A percentile compares a stretch with the other conserved stretches of the same genome.
Evolutionary conservation across 2,113 vertebrate species (phyloP).

Genomic region (Diadophis punctatus): DNA sequence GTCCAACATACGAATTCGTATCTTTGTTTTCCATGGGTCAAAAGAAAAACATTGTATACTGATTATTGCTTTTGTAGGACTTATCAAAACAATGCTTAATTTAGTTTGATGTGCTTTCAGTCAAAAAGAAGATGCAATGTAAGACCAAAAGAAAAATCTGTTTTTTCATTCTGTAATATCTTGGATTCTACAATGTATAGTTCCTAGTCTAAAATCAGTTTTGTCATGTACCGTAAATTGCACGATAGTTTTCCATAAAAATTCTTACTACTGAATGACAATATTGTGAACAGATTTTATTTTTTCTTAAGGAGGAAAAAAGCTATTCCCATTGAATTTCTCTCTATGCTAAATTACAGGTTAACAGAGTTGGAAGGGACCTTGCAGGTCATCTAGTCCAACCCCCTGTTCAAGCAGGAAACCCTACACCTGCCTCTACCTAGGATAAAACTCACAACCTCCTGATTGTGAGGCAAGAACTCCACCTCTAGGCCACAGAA

Average conservation of each 20-base stretch:
- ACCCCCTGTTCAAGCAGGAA: no score
- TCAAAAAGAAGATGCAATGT: neutral
- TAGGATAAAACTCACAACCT: no score
- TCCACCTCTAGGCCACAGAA: no score
- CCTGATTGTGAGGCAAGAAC: no score
- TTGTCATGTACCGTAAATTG: neutral
- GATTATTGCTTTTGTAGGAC: neutral
- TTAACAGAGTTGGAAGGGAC: no score
- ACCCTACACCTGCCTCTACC: no score
- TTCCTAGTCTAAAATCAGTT: neutral
- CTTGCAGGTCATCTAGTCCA: no score
- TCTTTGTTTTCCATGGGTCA: neutral
- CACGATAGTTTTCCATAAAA: neutral
- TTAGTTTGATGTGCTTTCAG: neutral
- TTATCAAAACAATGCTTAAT: neutral
- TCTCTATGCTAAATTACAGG: neutral
- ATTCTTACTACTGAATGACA: neutral
- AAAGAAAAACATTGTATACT: neutral
- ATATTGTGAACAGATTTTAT: neutral
- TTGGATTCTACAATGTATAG: neutral
- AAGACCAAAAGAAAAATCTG: neutral
- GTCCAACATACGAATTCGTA: no score
- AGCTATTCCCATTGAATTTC: neutral
- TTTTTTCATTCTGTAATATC: neutral
- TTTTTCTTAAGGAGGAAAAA: neutral